Percentiles rank a stretch among this genome's conserved stretches.
Conservation (phyloP, 1,140 invertebrate genomes). For the Dinothrombium tinctorium region DNA sequence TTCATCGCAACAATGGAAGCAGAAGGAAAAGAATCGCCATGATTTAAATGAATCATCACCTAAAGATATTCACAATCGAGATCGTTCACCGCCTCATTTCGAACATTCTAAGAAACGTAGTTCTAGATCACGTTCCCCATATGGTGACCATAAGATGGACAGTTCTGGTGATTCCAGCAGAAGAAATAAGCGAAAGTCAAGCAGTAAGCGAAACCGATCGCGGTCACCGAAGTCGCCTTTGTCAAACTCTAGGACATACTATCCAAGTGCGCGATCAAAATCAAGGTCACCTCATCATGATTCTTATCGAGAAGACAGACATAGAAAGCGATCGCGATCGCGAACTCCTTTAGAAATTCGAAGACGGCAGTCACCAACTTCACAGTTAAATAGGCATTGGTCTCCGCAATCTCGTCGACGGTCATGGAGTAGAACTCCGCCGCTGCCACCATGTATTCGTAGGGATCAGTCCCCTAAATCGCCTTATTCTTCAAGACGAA, state of each 20-base stretch:
- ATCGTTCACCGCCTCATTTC: neutral
- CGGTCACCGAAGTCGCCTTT: neutral
- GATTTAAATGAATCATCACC: too few relatives aligned
- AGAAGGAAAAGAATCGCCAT: too few relatives aligned
- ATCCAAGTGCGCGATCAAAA: neutral
- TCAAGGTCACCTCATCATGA: conserved; percentile 4
- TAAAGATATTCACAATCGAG: too few relatives aligned
- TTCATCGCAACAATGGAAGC: too few relatives aligned
- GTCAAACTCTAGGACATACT: neutral
- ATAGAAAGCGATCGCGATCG: neutral
- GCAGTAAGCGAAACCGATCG: neutral
- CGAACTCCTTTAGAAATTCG: too few relatives aligned
- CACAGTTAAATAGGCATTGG: neutral
- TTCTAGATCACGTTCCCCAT: neutral
- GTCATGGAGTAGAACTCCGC: neutral
- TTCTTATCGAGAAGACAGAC: neutral
- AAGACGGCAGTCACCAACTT: neutral
- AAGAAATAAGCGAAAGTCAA: neutral
- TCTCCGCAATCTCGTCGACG: neutral
- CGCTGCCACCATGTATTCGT: neutral
- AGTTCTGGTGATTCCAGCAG: neutral
- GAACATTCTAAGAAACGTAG: neutral
- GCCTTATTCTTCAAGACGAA: neutral
- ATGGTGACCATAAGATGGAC: neutral
- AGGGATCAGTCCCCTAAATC: too few relatives aligned